Evolutionary conservation across 2,888 invertebrate species (phyloP), one percentile per base, ranked within the genome.

Genomic region (Ornithoptera priamus): DNA sequence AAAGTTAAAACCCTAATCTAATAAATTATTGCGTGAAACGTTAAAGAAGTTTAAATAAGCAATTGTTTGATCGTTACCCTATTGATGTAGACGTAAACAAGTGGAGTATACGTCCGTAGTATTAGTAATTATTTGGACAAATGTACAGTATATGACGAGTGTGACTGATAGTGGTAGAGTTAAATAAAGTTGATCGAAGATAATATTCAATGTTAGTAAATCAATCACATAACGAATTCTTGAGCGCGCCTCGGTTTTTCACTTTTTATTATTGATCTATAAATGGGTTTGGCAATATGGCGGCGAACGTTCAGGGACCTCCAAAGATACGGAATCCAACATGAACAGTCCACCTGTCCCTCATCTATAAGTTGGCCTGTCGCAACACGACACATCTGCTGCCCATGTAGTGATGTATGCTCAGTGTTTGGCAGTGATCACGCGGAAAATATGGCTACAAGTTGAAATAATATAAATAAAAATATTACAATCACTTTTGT

Each of bases 351-450:
- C 87, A 88, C 84, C 88, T 88, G 87, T 80, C 81, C 70, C 75
- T 78, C 78, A 81, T 79, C 76, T 84, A 85, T 84, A 85, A 82
- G 78, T 77, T 78, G 79, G 77, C 75, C 80, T 82, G 83, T 84
- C 84, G 80, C 78, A 67, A 70, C 70, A 70, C 67, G 65, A 64
- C 72, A 67, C 72, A 72, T 72, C 70, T 72, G 73, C 73, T 72
- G 30, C 60, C 59, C 68, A 62, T 62, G 62, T 68, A 66, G 62
- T 62, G 63, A 72, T 73, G 71, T 72, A 75, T 76, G 76, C 78
- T 82, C 79, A 87, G 88, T 86, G 88, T 89, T 89, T 89, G 88
- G 88, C 88, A 89, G 76, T 73, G 65, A 72, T 74, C 74, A 81
- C 79, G 78, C 84, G 83, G 83, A 83, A 86, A 81, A 81, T 81